Evolutionary conservation across 2,888 invertebrate genomes (phyloP), one percentile per base, ranked within the genome.

Genomic region (Aquatica leii): DNA sequence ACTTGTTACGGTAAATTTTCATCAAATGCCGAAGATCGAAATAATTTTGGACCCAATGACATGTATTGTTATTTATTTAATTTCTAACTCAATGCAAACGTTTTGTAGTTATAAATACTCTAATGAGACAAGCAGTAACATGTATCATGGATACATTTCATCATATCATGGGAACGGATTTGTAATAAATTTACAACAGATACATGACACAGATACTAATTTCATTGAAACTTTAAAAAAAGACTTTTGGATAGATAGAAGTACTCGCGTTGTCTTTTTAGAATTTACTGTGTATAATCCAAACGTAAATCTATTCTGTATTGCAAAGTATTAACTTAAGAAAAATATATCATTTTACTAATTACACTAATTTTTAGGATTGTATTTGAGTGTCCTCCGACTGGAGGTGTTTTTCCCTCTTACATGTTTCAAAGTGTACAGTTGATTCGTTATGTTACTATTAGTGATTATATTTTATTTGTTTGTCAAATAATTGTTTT

Each of bases 201-300:
- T 74, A 1, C 78, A 81, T 24, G 81, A 80, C 62, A 74, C 76
- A 0, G 68, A 77, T 31, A 86, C 87, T 11, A 81, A 83, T 2
- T 76, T 91, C 1, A 5, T 40, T 3, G 62, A 77, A 5, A 71
- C 82, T 1, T 78, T 91, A 9, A 85, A 85, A 72, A 69, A 83
- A 0, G 81, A 83, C 50, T 76, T 85, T 6, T 93, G 92, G 92
- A 83, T 93, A 46, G 85, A 85, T 57, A 80, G 89, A 40, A 89
- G 87, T 0, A 90, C 91, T 0, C 80, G 93, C 68, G 86, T 86
- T 0, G 80, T 92, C 17, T 85, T 92, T 66, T 73, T 92, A 0
- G 92, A 92, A 77, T 91, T 92, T 73, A 86, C 87, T 8, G 82
- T 91, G 21, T 92, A 89, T 79, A 92, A 93, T 77, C 86, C 86